These are phyloP conservation scores for Octomys mimax DNA, from an alignment of 2,797 vertebrate species.

Conservation along the genomic window DNA sequence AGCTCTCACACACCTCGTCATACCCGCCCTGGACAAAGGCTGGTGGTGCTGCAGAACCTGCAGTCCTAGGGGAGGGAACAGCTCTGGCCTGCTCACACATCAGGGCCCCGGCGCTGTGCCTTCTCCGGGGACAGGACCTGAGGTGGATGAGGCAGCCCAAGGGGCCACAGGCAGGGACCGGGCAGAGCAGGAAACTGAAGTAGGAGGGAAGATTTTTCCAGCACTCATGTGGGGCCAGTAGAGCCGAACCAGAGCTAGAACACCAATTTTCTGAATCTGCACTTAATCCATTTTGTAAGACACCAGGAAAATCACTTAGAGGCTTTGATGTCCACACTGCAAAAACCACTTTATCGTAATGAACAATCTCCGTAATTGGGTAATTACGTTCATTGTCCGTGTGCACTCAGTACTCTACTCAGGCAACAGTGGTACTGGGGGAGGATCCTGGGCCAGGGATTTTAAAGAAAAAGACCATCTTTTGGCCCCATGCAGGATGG, in stretches of 20 bases:
- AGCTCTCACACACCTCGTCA: background rate
- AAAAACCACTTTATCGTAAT: background rate
- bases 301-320: background rate
- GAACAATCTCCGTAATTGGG: background rate
- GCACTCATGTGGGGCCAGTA: background rate
- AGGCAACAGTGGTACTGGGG: background rate
- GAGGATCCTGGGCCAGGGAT: background rate
- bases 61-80: background rate
- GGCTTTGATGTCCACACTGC: background rate
- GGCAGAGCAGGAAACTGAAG: background rate
- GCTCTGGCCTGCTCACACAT: fast-evolving
- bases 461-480: background rate
- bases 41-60: fast-evolving
- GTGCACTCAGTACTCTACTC: background rate
- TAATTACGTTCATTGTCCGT: background rate
- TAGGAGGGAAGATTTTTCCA: too few relatives aligned
- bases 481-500: background rate
- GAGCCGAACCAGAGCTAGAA: background rate
- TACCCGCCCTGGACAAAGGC: background rate
- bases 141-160: background rate
- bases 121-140: background rate
- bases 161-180: fast-evolving
- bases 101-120: fast-evolving
- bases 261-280: background rate
- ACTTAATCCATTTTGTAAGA: background rate